Evolutionary conservation across 2,797 vertebrate species (phyloP).

Genomic region (Ceyx erithaca): DNA sequence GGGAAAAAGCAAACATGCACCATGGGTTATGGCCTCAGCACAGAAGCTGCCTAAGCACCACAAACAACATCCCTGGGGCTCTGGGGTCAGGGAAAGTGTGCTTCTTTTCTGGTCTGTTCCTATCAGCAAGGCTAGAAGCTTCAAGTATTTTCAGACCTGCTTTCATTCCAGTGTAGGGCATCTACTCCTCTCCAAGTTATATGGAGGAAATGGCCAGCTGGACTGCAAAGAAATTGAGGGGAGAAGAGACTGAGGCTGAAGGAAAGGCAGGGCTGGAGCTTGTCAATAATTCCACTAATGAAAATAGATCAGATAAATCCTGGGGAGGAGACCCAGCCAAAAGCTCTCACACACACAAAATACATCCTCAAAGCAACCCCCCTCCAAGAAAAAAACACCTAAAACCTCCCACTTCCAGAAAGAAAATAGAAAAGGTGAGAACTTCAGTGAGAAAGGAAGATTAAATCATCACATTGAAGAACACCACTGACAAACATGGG

Average conservation of each 20-base stretch:
- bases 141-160: not conserved
- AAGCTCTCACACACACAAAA: not conserved
- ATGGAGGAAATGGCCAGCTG: not conserved
- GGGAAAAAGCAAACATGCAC: not conserved
- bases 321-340: not conserved
- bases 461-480: not conserved
- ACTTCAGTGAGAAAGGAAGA: not conserved
- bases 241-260: not conserved
- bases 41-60: not conserved
- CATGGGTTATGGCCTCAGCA: not conserved
- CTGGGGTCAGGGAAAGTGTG: not conserved
- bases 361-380: not conserved
- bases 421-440: not conserved
- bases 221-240: not conserved
- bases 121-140: not conserved
- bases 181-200: not conserved
- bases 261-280: not conserved
- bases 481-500: not conserved
- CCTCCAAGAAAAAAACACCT: too few species aligned
- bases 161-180: not conserved
- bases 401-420: not conserved
- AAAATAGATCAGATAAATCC: not conserved
- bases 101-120: not conserved
- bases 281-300: not conserved
- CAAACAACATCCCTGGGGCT: not conserved